A percentile compares a stretch with the other conserved stretches of the same genome.
phyloP scores from a whole-genome alignment of 2,797 vertebrate genomes.

The Dermochelys coriacea region DNA sequence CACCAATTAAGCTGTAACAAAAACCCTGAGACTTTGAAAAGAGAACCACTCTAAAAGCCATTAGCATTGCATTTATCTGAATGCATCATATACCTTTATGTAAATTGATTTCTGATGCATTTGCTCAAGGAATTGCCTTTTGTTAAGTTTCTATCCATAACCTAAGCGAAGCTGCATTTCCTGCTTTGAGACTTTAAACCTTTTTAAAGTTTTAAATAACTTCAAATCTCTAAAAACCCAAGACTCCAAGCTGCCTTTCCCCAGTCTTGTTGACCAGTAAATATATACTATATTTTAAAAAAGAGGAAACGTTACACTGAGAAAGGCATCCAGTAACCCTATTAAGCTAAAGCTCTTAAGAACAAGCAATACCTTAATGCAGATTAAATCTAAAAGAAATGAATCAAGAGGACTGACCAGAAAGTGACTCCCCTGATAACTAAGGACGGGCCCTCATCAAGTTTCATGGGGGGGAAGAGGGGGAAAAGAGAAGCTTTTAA shows the following conservation, averaged over 20 bases:
- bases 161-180: slow-evolving; percentile 88
- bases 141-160: slow-evolving; percentile 85
- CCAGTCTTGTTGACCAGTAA: slow-evolving; percentile 92
- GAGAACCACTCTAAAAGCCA: slow-evolving; percentile 89
- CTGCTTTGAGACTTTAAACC: slow-evolving; percentile 81
- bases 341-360: slow-evolving; percentile 97
- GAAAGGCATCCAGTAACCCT: slow-evolving; percentile 96
- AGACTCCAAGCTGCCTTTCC: slow-evolving; percentile 65
- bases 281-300: slow-evolving; percentile 83
- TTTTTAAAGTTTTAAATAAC: slow-evolving; percentile 83
- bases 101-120: slow-evolving; percentile 91
- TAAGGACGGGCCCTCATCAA: slow-evolving; percentile 94
- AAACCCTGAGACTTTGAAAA: slow-evolving; percentile 87
- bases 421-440: slow-evolving; percentile 95
- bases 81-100: slow-evolving; percentile 90
- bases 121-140: slow-evolving; percentile 88
- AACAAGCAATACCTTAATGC: slow-evolving; percentile 97
- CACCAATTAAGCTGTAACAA: slow-evolving; percentile 90
- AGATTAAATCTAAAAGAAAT: slow-evolving; percentile 98
- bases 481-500: slow-evolving; percentile 89
- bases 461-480: slow-evolving; percentile 88
- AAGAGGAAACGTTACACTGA: slow-evolving; percentile 87
- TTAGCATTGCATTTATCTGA: slow-evolving; percentile 88
- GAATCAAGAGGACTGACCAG: slow-evolving; percentile 93
- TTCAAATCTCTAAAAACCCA: slow-evolving; percentile 79